These are phyloP conservation scores for Corbicula japonica DNA, from an alignment of 2,888 invertebrate species.

Conservation along the genomic window DNA sequence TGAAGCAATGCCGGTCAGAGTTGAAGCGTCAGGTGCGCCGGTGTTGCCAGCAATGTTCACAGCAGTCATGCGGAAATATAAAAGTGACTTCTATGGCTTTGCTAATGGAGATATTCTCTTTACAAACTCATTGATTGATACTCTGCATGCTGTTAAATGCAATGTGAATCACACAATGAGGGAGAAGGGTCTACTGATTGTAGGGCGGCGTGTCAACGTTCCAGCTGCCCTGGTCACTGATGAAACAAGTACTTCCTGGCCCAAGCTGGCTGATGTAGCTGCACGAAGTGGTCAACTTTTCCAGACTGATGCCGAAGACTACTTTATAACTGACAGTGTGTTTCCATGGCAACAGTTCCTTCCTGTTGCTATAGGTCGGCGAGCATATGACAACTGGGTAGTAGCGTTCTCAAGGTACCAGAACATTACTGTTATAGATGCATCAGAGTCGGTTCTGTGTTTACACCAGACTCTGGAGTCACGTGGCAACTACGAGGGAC, in stretches of 20 bases:
- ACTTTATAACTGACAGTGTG: conserved; percentile 59
- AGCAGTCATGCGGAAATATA: conserved; percentile 36
- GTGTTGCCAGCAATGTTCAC: conserved; percentile 55
- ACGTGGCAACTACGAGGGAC: conserved; percentile 62
- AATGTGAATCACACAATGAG: conserved; percentile 13
- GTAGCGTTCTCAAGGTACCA: conserved; percentile 50
- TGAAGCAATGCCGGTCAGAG: conserved; percentile 38
- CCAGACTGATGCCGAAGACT: conserved; percentile 62
- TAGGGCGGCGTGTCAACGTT: conserved; percentile 58
- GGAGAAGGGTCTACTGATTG: conserved; percentile 45
- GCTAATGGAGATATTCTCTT: conserved; percentile 65
- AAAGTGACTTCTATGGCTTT: conserved; percentile 58
- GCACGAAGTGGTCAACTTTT: conserved; percentile 46
- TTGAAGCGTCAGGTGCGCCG: conserved; percentile 45
- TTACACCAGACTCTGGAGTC: conserved; percentile 59
- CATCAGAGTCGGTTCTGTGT: conserved; percentile 54
- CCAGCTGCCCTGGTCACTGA: conserved; percentile 32
- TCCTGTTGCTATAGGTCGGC: conserved; percentile 58
- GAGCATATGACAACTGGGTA: conserved; percentile 69
- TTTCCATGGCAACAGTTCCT: conserved; percentile 63
- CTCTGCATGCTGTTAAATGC: conserved; percentile 47
- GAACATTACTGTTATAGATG: conserved; percentile 59
- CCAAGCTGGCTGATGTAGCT: conserved; percentile 30
- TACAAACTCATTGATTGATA: conserved; percentile 48
- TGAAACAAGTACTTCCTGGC: conserved; percentile 16